A percentile compares a stretch with the other conserved stretches of the same genome.
Evolutionary conservation across 2,113 vertebrate species (phyloP).

Genomic region (Mastomys natalensis): DNA sequence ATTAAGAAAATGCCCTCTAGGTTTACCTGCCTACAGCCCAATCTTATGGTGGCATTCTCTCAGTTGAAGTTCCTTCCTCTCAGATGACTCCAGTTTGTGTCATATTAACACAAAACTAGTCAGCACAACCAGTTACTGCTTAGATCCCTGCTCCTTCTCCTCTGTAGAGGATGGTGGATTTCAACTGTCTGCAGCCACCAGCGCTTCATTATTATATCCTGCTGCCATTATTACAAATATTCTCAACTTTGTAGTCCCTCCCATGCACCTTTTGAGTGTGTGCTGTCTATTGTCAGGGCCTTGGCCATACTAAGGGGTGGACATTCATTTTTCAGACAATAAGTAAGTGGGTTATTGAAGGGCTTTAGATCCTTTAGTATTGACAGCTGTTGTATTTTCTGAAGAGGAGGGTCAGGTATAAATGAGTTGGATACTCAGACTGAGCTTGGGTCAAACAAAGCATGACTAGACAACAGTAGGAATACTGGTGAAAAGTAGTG

Average conservation of each 20-base stretch:
- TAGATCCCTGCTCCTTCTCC: not conserved
- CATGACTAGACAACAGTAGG: too few relatives aligned
- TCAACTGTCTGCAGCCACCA: not conserved
- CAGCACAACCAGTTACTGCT: not conserved
- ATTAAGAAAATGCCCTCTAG: not conserved
- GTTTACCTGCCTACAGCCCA: not conserved
- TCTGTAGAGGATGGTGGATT: rapidly evolving
- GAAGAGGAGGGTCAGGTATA: not conserved
- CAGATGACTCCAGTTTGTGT: not conserved
- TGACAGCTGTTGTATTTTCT: not conserved
- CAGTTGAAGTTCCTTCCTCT: not conserved
- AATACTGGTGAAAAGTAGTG: not conserved
- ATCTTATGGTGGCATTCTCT: not conserved
- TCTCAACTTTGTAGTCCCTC: not conserved
- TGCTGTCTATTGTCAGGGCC: not conserved
- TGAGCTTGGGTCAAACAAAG: not conserved
- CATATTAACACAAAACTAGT: not conserved
- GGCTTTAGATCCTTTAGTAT: not conserved
- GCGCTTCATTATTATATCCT: too few relatives aligned
- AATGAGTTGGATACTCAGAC: not conserved
- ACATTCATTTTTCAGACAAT: not conserved
- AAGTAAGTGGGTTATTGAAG: not conserved
- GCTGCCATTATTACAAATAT: not conserved
- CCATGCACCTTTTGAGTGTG: not conserved
- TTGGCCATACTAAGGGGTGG: not conserved